These are phyloP conservation scores for Pogonognathellus flavescens DNA, from an alignment of 1,140 invertebrate genomes.

Conservation along the genomic window DNA sequence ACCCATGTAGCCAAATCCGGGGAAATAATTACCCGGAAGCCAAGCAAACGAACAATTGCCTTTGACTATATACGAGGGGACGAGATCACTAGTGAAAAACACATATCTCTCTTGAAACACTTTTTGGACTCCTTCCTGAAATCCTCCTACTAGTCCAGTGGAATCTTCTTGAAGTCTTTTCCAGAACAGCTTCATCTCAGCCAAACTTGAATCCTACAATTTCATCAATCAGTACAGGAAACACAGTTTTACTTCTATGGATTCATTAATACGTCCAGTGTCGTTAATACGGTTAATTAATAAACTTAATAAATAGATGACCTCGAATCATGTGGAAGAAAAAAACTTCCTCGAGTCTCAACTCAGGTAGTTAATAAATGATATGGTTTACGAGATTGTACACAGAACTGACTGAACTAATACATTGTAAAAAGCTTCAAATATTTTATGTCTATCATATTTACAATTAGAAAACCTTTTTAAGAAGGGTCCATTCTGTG, in stretches of 20 bases:
- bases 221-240: too few species aligned
- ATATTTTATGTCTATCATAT: too few species aligned
- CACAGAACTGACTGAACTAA: too few species aligned
- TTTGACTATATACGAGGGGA: slow-evolving; percentile 61
- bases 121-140: slow-evolving; percentile 59
- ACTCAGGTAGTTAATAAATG: too few species aligned
- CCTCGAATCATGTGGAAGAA: too few species aligned
- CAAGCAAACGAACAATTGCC: slow-evolving; percentile 63
- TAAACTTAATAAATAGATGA: background rate
- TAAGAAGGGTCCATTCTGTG: too few species aligned
- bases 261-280: background rate
- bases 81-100: slow-evolving; percentile 64
- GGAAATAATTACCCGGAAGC: slow-evolving; percentile 64
- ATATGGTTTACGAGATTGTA: background rate
- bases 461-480: too few species aligned
- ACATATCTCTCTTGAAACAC: slow-evolving; percentile 59
- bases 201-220: slow-evolving; percentile 52
- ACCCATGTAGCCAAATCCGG: slow-evolving; percentile 66
- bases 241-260: background rate
- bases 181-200: slow-evolving; percentile 55
- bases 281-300: background rate
- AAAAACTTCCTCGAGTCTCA: too few species aligned
- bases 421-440: too few species aligned
- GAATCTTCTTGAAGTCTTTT: slow-evolving; percentile 52
- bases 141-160: slow-evolving; percentile 49